Base-by-base conservation (phyloP, 1,140 invertebrate species). In the Mamestra configurata region DNA sequence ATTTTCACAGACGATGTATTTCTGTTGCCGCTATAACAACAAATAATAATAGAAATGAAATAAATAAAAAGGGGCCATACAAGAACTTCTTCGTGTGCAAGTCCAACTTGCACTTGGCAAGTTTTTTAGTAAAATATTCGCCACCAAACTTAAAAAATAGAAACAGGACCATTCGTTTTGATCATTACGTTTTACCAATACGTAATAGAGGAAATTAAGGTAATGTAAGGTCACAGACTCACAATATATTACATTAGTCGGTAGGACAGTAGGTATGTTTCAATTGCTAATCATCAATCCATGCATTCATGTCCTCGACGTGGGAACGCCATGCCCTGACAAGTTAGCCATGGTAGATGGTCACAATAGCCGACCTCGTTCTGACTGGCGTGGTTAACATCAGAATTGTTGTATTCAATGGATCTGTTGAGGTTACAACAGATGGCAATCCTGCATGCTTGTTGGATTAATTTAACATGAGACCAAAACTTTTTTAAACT, bases 311-410 rank as follows among this genome's bases (percentile, higher is more conserved):
- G 73, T 61, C 59, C 61, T 76, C 24, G 43, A 35, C 83, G 79
- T 86, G 82, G 79, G 84, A 86, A 84, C 53, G 49, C 66, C 66
- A 73, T 79, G 80, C 71, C 75, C 57, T 76, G 79, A 78, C 79
- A 79, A 20, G 78, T 71, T 70, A 75, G n/a, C 79, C 40, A 80
- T 81, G 82, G 77, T 24, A 71, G 71, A 55, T 59, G 43, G 66
- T 20, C 53, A 84, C 82, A 84, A 82, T 84, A 46, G 61, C 20
- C 72, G 84, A 83, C 84, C 81, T 85, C 79, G 66, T 61, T 66
- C 31, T 43, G 24, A 71, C 73, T 59, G 43, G 75, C 75, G 75
- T 55, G 24, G 57, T 27, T 77, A 46, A 55, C 24, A 79, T 66
- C 70, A 70, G 51, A 35, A 66, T 53, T 6, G 75, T 40, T 37